Evolutionary conservation across 2,888 invertebrate species (phyloP).

Genomic region (Capitulum mitella): DNA sequence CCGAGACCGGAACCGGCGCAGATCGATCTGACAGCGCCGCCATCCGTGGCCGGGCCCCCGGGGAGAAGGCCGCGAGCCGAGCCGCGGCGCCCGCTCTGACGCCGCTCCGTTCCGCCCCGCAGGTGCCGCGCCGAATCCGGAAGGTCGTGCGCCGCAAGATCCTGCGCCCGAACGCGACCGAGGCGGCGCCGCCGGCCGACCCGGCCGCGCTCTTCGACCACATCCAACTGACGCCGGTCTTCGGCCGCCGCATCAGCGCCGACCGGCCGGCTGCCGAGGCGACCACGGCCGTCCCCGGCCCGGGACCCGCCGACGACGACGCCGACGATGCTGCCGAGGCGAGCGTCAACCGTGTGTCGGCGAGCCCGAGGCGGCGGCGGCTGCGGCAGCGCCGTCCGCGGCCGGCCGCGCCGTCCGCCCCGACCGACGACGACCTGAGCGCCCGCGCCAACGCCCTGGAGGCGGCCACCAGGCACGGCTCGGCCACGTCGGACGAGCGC

Average conservation of each 20-base stretch:
- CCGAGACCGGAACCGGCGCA: no score
- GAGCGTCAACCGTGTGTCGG: not conserved
- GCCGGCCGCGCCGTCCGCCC: not conserved
- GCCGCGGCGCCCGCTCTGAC: no score
- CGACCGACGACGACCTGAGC: not conserved
- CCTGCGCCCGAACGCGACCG: not conserved
- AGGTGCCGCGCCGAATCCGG: constrained; percentile 2
- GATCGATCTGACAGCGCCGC: no score
- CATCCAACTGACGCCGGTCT: not conserved
- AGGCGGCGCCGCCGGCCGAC: no score
- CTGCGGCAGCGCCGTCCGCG: no score
- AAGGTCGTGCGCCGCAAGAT: not conserved
- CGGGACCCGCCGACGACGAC: no score
- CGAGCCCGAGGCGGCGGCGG: not conserved
- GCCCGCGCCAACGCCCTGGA: not conserved
- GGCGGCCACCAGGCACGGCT: not conserved
- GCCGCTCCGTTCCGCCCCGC: not conserved
- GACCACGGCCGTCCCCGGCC: not conserved
- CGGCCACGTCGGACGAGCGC: not conserved
- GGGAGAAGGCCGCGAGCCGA: no score
- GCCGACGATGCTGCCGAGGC: no score
- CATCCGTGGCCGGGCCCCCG: no score
- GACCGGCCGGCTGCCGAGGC: not conserved
- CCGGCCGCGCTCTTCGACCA: not conserved
- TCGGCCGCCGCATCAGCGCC: not conserved